Base-by-base conservation (phyloP, 2,888 invertebrate genomes). In the Oegoconia quadripuncta region DNA sequence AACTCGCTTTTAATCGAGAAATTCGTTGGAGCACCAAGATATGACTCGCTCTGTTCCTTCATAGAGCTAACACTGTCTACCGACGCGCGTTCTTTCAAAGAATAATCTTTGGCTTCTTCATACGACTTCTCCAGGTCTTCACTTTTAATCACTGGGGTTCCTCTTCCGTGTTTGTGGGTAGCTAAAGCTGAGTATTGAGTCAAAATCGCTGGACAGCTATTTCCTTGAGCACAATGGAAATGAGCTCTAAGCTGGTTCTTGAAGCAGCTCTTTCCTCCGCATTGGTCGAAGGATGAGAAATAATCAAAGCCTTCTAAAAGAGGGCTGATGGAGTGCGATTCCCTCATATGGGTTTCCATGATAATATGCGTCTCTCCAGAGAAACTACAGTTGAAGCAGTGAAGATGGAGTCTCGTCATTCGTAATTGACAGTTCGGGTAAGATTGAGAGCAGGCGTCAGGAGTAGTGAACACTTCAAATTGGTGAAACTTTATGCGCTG, bases 381-480 rank as follows among this genome's bases (percentile, higher is more conserved):
- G 59, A 94, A 96, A 64, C 95, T 93, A 68, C 97, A 97, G 54
- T 95, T 93, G 28, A 92, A 93, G 80, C 97, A 97, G 70, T 97
- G 97, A 61, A 93, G 94, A 72, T 97, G 97, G 31, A 92, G 89
- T 47, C 91, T 90, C 3, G 91, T 89, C 51, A 89, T 80, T 39
- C 92, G 77, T 44, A 91, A 91, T 14, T 91, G 90, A 67, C 97
- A 97, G 37, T 91, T 88, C 0, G 91, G 89, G 64, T 96, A 95
- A 0, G 93, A 92, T 23, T 77, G 74, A 2, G 59, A 49, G 66
- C 97, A 97, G 18, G 89, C 82, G 30, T 91, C 90, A 27, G 88
- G 88, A 35, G 88, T 84, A n/a, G 86, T 88, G 52, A 86, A 86
- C 54, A 90, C 87, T 66, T 91, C 91, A 48, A 91, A 91, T 40